Percentiles rank a stretch among this genome's conserved stretches.
These are phyloP conservation scores for Myotis planiceps DNA, from an alignment of 2,797 vertebrate species.

Conservation along the genomic window DNA sequence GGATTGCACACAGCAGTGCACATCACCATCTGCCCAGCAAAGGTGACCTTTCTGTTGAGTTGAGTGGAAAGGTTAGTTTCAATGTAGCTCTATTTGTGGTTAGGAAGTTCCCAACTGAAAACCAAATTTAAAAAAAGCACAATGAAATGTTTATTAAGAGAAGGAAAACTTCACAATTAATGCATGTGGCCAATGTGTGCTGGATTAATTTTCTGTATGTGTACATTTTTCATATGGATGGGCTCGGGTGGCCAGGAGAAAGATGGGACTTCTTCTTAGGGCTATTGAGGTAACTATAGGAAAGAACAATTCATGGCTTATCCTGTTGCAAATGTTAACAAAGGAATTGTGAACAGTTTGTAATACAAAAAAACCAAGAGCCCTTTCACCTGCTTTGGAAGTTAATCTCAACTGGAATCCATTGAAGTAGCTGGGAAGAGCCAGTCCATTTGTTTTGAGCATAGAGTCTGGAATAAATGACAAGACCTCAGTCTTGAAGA, in stretches of 20 bases:
- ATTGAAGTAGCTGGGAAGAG: not conserved
- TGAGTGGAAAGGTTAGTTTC: constrained; percentile 73
- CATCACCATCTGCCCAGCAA: constrained; percentile 75
- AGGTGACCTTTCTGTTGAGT: constrained; percentile 55
- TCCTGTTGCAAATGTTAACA: not conserved
- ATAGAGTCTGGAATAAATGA: not conserved
- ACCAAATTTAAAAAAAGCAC: not conserved
- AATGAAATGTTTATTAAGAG: constrained; percentile 27
- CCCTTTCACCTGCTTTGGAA: not conserved
- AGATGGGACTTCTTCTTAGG: not conserved
- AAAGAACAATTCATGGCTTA: not conserved
- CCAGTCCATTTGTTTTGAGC: not conserved
- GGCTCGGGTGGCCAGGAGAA: not conserved
- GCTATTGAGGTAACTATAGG: not conserved
- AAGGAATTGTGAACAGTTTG: not conserved
- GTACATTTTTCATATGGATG: not conserved
- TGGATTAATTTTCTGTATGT: not conserved
- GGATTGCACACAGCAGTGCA: constrained; percentile 59
- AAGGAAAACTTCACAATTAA: not conserved
- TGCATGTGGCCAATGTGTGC: not conserved
- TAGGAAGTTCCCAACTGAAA: constrained; percentile 39
- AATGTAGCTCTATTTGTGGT: constrained; percentile 61
- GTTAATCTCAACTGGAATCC: not conserved
- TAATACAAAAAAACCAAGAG: not conserved
- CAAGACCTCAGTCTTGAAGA: not conserved